Conservation (phyloP, 2,888 invertebrate species). For the Cactoblastis cactorum region DNA sequence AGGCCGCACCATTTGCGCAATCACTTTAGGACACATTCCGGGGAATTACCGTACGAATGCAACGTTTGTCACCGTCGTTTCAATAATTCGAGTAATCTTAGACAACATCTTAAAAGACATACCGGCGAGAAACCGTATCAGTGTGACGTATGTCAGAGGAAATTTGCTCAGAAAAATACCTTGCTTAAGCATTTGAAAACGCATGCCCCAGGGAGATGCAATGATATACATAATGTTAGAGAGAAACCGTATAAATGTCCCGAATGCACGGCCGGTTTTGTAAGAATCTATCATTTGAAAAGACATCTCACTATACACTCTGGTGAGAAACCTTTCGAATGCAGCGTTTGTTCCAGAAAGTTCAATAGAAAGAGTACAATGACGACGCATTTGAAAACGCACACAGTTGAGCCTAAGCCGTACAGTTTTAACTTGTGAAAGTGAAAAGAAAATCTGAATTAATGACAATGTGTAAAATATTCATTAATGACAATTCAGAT, state of each 20-base stretch:
- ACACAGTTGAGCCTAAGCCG: conserved; percentile 1
- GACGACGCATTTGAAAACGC: conserved; percentile 1
- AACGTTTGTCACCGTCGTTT: neutral
- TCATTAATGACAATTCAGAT: neutral
- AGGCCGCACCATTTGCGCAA: neutral
- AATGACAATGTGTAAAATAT: too few relatives aligned
- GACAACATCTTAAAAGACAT: neutral
- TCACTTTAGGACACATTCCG: neutral
- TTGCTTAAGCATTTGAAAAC: conserved; percentile 1
- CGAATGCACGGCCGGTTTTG: neutral
- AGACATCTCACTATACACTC: neutral
- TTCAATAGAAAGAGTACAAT: conserved; percentile 3
- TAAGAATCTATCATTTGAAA: neutral
- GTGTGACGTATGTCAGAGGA: conserved; percentile 1
- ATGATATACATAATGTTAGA: neutral
- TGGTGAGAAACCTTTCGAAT: conserved; percentile 7
- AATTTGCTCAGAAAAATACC: conserved; percentile 1
- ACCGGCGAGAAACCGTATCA: conserved; percentile 6
- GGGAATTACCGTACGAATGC: conserved; percentile 3
- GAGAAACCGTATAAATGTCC: conserved; percentile 5
- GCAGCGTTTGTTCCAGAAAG: neutral
- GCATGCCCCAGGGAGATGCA: neutral
- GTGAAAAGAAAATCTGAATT: too few relatives aligned
- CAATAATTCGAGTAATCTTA: conserved; percentile 2
- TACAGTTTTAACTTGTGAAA: neutral